Percentiles rank a stretch among this genome's conserved stretches.
These are phyloP conservation scores for Ips nitidus DNA, from an alignment of 1,140 invertebrate genomes.

Conservation along the genomic window DNA sequence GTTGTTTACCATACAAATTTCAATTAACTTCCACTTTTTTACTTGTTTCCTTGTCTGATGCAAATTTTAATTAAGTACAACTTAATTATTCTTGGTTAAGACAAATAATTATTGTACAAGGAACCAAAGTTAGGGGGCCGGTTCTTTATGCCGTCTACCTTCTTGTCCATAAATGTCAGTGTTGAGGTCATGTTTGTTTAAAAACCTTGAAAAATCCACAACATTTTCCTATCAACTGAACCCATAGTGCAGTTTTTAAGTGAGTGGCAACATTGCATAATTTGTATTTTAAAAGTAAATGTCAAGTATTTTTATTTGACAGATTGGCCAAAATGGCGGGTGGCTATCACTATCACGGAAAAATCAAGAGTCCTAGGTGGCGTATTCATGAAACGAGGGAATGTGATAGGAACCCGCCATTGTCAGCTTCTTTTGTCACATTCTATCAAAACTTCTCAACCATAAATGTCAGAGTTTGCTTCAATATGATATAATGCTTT, in stretches of 20 bases:
- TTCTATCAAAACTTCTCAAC: no score
- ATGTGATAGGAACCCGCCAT: no score
- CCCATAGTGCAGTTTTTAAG: neutral
- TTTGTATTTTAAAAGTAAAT: neutral
- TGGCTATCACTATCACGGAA: neutral
- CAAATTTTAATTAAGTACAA: neutral
- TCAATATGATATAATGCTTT: no score
- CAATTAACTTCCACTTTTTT: neutral
- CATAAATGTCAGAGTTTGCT: no score
- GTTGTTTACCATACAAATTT: neutral
- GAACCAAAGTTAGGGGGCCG: neutral
- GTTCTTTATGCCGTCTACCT: slow-evolving; percentile 17
- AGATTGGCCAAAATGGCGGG: neutral
- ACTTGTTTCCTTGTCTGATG: neutral
- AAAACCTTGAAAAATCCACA: neutral
- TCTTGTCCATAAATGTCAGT: slow-evolving; percentile 29
- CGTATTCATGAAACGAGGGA: no score
- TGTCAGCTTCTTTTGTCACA: no score
- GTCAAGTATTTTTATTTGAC: neutral
- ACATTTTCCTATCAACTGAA: neutral
- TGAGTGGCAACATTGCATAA: neutral
- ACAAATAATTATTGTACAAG: neutral
- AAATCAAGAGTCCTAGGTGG: no score
- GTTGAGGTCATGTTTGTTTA: slow-evolving; percentile 25
- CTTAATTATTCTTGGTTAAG: neutral